Evolutionary conservation across 2,888 invertebrate genomes (phyloP), one percentile per base, ranked within the genome.

Genomic region (Phlogophora meticulosa): DNA sequence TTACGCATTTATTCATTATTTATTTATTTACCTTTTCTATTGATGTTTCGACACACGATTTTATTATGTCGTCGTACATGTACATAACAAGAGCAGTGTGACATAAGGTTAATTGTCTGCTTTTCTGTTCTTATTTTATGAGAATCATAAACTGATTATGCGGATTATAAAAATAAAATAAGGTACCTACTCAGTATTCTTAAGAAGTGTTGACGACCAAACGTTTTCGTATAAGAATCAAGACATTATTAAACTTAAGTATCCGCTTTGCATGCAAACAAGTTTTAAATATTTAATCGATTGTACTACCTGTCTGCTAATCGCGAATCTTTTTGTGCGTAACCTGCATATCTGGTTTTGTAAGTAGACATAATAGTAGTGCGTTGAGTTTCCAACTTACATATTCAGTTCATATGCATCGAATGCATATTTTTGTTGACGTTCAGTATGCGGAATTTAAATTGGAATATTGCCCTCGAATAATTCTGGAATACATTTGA

Each of bases 1-100:
- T 69, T 71, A 75, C 76, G 77, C 66, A 38, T 56, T 76, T 72
- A 75, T 76, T 74, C 68, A 63, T 76, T 67, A 73, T 61, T 71
- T 73, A 72, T 60, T 45, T 53, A 40, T 28, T 74, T 56, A 57
- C 43, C 22, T 67, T 53, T 55, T 17, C 38, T 43, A 43, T 67
- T 40, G 67, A 46, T 58, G 46, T 53, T 51, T 57, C 13, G 22
- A 56, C 51, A 42, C 36, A 15, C 13, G 11, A n/a, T 40, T 48
- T 40, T 34, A 62, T 38, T 48, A 63, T 53, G 5, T 65, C 13
- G 24, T 63, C 22, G 52, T 43, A 13, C 17, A 32, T 32, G n/a
- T 45, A 38, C 11, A 40, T 55, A 22, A 49, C 13, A 22, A 22
- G 13, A 45, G 15, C 40, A 36, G 28, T 56, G 61, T 42, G n/a